Conservation (phyloP, 2,888 invertebrate genomes). For the Idaea biselata region DNA sequence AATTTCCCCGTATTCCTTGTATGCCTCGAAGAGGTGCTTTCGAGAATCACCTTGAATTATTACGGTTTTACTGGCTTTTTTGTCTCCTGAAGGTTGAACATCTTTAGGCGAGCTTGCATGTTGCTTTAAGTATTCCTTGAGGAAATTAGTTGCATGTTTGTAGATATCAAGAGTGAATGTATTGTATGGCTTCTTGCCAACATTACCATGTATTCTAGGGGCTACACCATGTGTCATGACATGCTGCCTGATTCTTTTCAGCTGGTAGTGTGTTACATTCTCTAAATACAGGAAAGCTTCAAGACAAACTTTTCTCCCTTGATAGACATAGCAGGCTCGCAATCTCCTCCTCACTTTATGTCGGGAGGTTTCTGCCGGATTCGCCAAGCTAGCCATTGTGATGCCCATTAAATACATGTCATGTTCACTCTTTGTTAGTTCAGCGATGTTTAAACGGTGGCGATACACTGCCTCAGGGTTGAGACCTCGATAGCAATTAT, state of each 20-base stretch:
- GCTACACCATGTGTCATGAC: constrained; percentile 90
- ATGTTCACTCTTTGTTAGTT: constrained; percentile 89
- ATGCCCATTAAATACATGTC: constrained; percentile 94
- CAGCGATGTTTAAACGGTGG: constrained; percentile 88
- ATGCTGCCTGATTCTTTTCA: constrained; percentile 88
- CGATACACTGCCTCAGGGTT: constrained; percentile 88
- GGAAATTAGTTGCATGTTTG: constrained; percentile 87
- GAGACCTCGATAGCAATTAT: constrained; percentile 87
- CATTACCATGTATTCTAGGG: constrained; percentile 88
- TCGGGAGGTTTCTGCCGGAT: constrained; percentile 85
- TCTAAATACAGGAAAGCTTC: constrained; percentile 90
- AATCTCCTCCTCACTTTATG: constrained; percentile 87
- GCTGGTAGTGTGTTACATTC: constrained; percentile 89
- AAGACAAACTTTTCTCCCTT: constrained; percentile 87
- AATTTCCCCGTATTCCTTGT: constrained; percentile 86
- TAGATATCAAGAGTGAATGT: constrained; percentile 89
- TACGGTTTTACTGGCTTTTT: constrained; percentile 74
- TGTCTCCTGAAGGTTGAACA: constrained; percentile 70
- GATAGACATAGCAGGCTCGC: constrained; percentile 88
- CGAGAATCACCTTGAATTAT: constrained; percentile 79
- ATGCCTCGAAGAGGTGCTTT: constrained; percentile 87
- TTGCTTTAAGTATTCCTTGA: constrained; percentile 86
- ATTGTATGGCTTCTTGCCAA: constrained; percentile 90
- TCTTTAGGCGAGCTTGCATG: constrained; percentile 81
- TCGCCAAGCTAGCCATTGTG: constrained; percentile 89